phyloP scores from a whole-genome alignment of 2,888 invertebrate genomes.

The Eucriotettix oculatus region DNA sequence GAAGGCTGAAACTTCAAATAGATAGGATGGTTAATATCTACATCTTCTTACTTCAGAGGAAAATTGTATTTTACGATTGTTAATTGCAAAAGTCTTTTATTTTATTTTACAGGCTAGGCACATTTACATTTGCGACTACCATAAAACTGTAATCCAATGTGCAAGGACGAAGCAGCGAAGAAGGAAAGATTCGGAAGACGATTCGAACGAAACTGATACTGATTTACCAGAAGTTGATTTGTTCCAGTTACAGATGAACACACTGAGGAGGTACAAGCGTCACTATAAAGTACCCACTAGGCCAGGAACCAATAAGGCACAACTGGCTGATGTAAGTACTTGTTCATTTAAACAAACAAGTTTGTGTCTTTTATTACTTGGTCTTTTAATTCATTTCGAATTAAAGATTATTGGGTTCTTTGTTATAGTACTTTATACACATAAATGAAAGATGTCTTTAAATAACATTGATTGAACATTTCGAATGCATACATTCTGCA shows the following conservation, averaged over 20 bases:
- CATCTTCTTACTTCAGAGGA: background rate
- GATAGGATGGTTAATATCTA: slow-evolving; percentile 49
- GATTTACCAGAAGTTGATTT: slow-evolving; percentile 87
- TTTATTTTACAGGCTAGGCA: slow-evolving; percentile 57
- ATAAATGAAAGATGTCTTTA: too few relatives aligned
- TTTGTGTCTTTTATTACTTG: too few relatives aligned
- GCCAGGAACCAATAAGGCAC: slow-evolving; percentile 87
- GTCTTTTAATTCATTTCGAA: too few relatives aligned
- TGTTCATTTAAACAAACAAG: background rate
- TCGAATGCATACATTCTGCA: too few relatives aligned
- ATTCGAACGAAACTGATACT: slow-evolving; percentile 83
- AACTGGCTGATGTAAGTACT: slow-evolving; percentile 84
- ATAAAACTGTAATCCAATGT: slow-evolving; percentile 89
- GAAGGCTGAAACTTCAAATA: slow-evolving; percentile 73
- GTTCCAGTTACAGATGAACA: slow-evolving; percentile 78
- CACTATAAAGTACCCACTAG: slow-evolving; percentile 84
- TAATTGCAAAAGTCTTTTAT: background rate
- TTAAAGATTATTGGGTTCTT: too few relatives aligned
- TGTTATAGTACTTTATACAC: too few relatives aligned
- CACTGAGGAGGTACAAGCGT: slow-evolving; percentile 81
- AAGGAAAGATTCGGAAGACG: slow-evolving; percentile 86
- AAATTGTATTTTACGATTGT: background rate
- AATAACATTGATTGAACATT: too few relatives aligned
- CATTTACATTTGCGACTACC: slow-evolving; percentile 92
- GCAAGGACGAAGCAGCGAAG: slow-evolving; percentile 74